Conservation (phyloP, 2,113 vertebrate species). For the Asarcornis scutulata region DNA sequence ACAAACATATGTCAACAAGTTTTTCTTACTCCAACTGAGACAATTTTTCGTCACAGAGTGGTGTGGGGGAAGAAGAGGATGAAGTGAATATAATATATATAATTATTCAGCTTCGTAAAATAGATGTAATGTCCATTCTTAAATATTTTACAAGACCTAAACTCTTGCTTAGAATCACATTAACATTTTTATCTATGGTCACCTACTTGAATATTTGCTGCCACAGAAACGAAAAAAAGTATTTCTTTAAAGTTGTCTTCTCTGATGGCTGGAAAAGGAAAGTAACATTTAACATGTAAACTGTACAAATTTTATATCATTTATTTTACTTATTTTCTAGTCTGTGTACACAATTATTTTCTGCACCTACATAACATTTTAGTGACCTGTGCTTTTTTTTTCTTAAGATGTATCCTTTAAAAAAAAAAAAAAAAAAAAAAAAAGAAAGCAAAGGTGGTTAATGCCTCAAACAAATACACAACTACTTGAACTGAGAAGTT, state of each 20-base stretch:
- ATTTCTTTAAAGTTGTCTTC: neutral
- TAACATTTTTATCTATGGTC: neutral
- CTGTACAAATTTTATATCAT: neutral
- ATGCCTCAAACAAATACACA: neutral
- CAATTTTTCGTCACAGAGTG: neutral
- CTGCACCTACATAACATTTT: neutral
- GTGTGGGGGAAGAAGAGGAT: accelerated
- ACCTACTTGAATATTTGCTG: neutral
- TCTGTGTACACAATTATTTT: neutral
- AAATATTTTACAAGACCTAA: neutral
- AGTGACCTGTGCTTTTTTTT: neutral
- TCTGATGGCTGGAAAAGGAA: neutral
- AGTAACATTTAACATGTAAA: neutral
- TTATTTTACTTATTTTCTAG: neutral
- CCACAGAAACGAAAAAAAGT: neutral
- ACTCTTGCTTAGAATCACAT: neutral
- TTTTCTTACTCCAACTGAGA: neutral
- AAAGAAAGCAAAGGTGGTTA: neutral
- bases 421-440: neutral
- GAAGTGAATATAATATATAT: neutral
- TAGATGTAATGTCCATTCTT: neutral
- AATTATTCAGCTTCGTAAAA: neutral
- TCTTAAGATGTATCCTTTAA: neutral
- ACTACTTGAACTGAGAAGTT: neutral
- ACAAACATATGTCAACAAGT: neutral